These are phyloP conservation scores for Dendrolimus punctatus DNA, from an alignment of 1,140 invertebrate species.

Conservation along the genomic window DNA sequence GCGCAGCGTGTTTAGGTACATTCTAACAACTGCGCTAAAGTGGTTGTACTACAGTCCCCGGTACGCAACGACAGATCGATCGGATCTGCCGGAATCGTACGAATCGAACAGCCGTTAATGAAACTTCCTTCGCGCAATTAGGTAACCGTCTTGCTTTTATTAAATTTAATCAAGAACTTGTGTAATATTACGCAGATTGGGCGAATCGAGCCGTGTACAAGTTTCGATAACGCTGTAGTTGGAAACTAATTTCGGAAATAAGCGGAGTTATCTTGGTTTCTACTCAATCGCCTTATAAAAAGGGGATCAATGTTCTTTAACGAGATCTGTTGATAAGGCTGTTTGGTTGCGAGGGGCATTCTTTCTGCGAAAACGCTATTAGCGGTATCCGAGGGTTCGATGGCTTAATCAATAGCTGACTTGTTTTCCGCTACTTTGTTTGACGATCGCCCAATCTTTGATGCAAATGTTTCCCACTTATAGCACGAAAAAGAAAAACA, in stretches of 20 bases:
- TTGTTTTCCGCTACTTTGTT: no score
- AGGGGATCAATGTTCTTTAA: constrained; percentile 44
- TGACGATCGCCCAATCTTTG: no score
- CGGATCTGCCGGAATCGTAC: constrained; percentile 37
- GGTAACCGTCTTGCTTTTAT: constrained; percentile 69
- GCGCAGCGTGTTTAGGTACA: no score
- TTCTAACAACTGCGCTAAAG: no score
- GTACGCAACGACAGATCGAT: constrained; percentile 41
- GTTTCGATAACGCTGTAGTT: constrained; percentile 68
- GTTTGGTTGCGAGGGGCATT: constrained; percentile 11
- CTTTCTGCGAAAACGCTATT: constrained; percentile 9
- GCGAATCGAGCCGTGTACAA: constrained; percentile 65
- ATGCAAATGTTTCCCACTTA: no score
- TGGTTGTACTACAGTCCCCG: constrained; percentile 1
- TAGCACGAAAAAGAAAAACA: no score
- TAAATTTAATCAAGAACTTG: constrained; percentile 72
- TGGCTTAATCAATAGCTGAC: no score
- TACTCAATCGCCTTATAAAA: constrained; percentile 50
- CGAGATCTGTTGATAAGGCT: constrained; percentile 28
- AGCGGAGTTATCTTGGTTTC: constrained; percentile 54
- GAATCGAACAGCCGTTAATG: constrained; percentile 68
- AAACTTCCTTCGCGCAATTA: constrained; percentile 65
- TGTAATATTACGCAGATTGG: constrained; percentile 71
- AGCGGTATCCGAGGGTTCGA: not conserved
- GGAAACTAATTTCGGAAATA: constrained; percentile 66